Evolutionary conservation across 1,140 invertebrate species (phyloP), one percentile per base, ranked within the genome.

Genomic region (Drosophila rhopaloa): DNA sequence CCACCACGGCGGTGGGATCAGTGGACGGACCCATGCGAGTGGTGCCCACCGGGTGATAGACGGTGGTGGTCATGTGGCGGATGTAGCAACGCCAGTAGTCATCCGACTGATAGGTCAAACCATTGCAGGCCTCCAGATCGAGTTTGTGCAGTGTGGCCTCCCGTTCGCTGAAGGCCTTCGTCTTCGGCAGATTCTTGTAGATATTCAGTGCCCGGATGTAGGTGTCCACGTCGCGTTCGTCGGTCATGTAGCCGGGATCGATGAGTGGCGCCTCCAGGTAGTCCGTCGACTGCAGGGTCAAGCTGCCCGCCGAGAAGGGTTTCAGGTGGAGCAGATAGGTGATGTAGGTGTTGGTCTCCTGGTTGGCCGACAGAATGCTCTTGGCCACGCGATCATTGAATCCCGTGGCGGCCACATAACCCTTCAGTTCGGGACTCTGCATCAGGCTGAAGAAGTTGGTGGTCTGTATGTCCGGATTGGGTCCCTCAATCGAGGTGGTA

Each of bases 161-260:
- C 6, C 93, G 93, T 2, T 88, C 82, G 48, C 93, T 93, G 50
- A 94, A 94, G 0, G 93, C 93, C 41, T 93, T 92, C 0, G 94
- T 94, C 47, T 94, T 92, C 66, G 94, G 93, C 44, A 94, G 57
- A 68, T 93, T 93, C 14, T 93, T 89, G 32, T 93, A 89, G 79
- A 94, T 93, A 53, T 94, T 93, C 51, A 94, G 91, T 19, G 96
- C 96, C 76, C 96, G 95, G 16, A 97, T 93, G 10, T 97, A 91
- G 41, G 94, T 95, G 9, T 94, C 94, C 13, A 96, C 94, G 85
- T 98, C 97, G 14, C 95, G 94, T 0, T 95, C 94, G 73, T 97
- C 94, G 29, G 95, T 95, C 19, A 98, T 93, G 90, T 97, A 98
- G 81, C 96, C 96, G 0, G 97, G 96, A 91, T 97, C 95, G 61